These are phyloP conservation scores for Neolamprologus tretocephalus DNA, from an alignment of 2,113 vertebrate genomes.

Conservation along the genomic window DNA sequence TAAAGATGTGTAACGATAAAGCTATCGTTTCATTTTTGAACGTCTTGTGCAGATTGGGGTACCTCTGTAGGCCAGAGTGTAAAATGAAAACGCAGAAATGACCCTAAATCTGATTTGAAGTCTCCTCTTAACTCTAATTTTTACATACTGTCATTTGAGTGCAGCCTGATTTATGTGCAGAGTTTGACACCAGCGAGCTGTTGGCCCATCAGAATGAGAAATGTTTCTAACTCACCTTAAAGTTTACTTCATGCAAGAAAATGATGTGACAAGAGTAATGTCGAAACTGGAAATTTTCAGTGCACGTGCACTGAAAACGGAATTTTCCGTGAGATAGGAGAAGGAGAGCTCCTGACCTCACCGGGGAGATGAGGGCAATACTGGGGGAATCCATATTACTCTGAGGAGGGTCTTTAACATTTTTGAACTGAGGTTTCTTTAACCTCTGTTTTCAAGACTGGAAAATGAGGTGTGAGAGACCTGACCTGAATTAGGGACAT, in stretches of 20 bases:
- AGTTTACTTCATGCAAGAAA: neutral
- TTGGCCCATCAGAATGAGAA: neutral
- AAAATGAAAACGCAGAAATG: neutral
- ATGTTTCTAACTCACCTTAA: neutral
- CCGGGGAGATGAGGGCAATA: rapidly evolving
- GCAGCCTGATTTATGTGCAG: neutral
- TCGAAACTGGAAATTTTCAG: rapidly evolving
- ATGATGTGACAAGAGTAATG: neutral
- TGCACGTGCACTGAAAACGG: rapidly evolving
- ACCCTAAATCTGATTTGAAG: neutral
- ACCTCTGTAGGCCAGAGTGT: neutral
- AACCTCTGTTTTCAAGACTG: neutral
- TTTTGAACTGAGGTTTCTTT: neutral
- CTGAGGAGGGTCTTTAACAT: neutral
- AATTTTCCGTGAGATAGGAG: neutral
- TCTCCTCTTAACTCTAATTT: neutral
- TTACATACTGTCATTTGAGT: rapidly evolving
- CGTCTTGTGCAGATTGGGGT: rapidly evolving
- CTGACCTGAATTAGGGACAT: neutral
- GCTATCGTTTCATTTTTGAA: neutral
- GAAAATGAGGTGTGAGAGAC: neutral
- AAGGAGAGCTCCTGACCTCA: neutral
- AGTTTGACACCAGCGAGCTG: neutral
- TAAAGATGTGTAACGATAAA: neutral
- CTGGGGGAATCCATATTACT: neutral